These are phyloP conservation scores for Brachionus sp. DNA, from an alignment of 1,140 invertebrate species.

Conservation along the genomic window DNA sequence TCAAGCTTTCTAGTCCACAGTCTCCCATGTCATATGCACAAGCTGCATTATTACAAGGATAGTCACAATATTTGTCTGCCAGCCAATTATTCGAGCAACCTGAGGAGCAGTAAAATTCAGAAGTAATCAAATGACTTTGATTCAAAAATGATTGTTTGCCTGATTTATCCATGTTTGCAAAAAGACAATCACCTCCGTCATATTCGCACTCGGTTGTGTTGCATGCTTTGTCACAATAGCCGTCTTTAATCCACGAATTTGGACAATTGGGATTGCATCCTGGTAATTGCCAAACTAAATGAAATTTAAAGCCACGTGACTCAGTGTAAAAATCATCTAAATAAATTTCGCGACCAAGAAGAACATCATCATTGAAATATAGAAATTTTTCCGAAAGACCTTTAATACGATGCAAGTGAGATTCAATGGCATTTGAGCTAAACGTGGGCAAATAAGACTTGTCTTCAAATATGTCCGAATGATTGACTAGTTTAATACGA, in stretches of 20 bases:
- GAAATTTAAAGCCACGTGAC: conserved; percentile 70
- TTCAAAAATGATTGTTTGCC: not conserved
- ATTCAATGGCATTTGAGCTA: conserved; percentile 64
- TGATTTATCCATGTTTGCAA: conserved; percentile 37
- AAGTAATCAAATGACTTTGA: not conserved
- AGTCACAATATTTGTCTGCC: conserved; percentile 63
- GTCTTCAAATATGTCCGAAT: conserved; percentile 68
- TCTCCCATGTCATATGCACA: conserved; percentile 64
- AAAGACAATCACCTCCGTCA: conserved; percentile 68
- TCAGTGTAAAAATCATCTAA: conserved; percentile 73
- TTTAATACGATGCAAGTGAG: conserved; percentile 67
- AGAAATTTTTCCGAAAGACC: conserved; percentile 75
- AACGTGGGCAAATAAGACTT: conserved; percentile 72
- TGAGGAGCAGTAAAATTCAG: conserved; percentile 54
- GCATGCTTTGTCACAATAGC: conserved; percentile 73
- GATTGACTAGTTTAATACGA: conserved; percentile 68
- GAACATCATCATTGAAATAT: conserved; percentile 80
- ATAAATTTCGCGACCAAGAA: conserved; percentile 71
- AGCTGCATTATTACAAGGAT: conserved; percentile 60
- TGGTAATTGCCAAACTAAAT: conserved; percentile 74
- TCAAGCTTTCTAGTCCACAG: conserved; percentile 58
- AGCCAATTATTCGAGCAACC: conserved; percentile 63
- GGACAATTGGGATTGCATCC: conserved; percentile 73
- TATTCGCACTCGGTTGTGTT: conserved; percentile 72
- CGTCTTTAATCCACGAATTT: conserved; percentile 74